Conservation (phyloP, 2,888 invertebrate genomes). For the Aporophyla nigra region DNA sequence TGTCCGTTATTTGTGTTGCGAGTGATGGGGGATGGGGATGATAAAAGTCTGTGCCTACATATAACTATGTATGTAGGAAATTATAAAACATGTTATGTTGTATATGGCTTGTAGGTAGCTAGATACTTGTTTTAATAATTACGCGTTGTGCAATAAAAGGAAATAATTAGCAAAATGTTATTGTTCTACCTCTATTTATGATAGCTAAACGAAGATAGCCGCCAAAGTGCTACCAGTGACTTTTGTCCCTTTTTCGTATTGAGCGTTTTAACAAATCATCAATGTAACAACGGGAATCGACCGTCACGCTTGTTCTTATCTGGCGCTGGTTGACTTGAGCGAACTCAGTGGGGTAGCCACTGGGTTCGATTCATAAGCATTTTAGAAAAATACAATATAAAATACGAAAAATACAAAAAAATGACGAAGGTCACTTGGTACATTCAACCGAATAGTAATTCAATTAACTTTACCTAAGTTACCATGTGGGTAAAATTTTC, state of each 20-base stretch:
- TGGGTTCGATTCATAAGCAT: too few relatives aligned
- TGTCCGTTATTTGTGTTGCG: constrained; percentile 66
- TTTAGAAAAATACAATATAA: too few relatives aligned
- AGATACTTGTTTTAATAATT: neutral
- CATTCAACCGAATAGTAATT: neutral
- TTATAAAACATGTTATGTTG: neutral
- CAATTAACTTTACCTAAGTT: neutral
- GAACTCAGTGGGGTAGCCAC: too few relatives aligned
- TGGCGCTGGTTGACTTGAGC: too few relatives aligned
- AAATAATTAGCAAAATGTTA: neutral
- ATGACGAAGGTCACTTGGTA: too few relatives aligned
- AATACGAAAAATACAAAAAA: too few relatives aligned
- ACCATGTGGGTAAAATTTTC: neutral
- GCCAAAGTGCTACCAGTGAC: too few relatives aligned
- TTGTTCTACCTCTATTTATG: neutral
- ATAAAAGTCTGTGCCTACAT: constrained; percentile 20
- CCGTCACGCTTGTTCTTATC: too few relatives aligned
- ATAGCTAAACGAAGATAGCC: neutral
- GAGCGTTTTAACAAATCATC: too few relatives aligned
- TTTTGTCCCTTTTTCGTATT: too few relatives aligned
- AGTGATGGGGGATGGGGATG: constrained; percentile 30
- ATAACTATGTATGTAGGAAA: neutral
- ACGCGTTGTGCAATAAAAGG: neutral
- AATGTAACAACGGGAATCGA: too few relatives aligned
- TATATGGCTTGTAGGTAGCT: neutral